Percentiles rank a stretch among this genome's conserved stretches.
These are phyloP conservation scores for Petaurus breviceps DNA, from an alignment of 2,113 vertebrate species.

Conservation along the genomic window DNA sequence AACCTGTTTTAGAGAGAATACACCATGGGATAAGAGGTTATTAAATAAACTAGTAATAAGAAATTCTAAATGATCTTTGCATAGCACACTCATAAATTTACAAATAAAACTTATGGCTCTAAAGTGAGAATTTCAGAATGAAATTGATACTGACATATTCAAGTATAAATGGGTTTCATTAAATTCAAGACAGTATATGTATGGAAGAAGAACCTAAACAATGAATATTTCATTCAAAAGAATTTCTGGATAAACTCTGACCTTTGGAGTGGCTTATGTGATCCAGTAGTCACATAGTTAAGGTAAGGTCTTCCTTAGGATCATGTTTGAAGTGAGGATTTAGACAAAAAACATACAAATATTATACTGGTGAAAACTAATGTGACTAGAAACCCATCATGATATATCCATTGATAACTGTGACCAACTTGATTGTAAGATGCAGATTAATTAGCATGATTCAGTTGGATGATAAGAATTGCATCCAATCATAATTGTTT, in stretches of 20 bases:
- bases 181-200: background rate
- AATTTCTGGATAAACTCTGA: background rate
- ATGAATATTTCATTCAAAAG: background rate
- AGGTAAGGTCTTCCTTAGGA: background rate
- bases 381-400: background rate
- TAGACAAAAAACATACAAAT: background rate
- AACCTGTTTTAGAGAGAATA: background rate
- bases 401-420: background rate
- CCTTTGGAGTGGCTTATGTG: background rate
- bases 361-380: background rate
- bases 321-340: conserved; percentile 1
- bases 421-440: background rate
- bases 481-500: background rate
- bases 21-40: background rate
- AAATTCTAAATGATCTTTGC: background rate
- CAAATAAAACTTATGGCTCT: background rate
- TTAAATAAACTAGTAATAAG: background rate
- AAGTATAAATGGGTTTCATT: background rate
- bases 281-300: background rate
- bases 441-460: background rate
- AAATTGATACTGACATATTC: background rate
- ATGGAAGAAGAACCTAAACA: background rate
- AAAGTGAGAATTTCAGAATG: background rate
- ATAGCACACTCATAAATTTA: background rate
- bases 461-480: background rate